These are phyloP conservation scores for Rhombomys opimus DNA, from an alignment of 2,113 vertebrate species.

Conservation along the genomic window DNA sequence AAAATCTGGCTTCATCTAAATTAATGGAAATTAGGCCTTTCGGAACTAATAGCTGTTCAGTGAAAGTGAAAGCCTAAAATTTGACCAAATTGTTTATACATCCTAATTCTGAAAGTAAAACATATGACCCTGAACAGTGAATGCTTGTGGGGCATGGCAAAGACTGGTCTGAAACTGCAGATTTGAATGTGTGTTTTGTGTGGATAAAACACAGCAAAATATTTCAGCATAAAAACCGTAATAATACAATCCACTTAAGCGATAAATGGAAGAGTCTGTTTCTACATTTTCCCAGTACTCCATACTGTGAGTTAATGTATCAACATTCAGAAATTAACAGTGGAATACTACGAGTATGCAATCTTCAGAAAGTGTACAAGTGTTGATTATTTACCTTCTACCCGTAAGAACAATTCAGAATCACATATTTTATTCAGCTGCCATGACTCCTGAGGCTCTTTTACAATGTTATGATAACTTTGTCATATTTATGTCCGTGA, in stretches of 20 bases:
- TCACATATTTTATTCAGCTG: background rate
- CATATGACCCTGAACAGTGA: conserved; percentile 46
- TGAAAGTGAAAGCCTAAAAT: conserved; percentile 71
- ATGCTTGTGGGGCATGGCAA: conserved; percentile 76
- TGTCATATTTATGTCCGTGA: background rate
- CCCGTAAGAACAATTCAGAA: background rate
- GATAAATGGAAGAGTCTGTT: conserved; percentile 62
- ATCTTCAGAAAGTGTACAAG: background rate
- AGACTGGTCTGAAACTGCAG: conserved; percentile 56
- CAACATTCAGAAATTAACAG: background rate
- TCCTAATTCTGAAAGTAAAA: conserved; percentile 62
- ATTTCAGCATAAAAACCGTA: conserved; percentile 70
- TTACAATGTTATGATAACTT: background rate
- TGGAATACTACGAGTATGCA: too few relatives aligned
- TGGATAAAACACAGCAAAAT: conserved; percentile 75
- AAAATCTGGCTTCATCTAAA: conserved; percentile 68
- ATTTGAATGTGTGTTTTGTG: conserved; percentile 78
- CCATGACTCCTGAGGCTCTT: background rate
- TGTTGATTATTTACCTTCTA: background rate
- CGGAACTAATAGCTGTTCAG: background rate
- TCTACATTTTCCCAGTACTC: conserved; percentile 47
- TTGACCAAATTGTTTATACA: conserved; percentile 74
- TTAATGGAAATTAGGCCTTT: conserved; percentile 77
- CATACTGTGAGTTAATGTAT: background rate
- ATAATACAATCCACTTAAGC: conserved; percentile 36